Conservation (phyloP, 2,888 invertebrate genomes). For the Eugnorisma glareosa region DNA sequence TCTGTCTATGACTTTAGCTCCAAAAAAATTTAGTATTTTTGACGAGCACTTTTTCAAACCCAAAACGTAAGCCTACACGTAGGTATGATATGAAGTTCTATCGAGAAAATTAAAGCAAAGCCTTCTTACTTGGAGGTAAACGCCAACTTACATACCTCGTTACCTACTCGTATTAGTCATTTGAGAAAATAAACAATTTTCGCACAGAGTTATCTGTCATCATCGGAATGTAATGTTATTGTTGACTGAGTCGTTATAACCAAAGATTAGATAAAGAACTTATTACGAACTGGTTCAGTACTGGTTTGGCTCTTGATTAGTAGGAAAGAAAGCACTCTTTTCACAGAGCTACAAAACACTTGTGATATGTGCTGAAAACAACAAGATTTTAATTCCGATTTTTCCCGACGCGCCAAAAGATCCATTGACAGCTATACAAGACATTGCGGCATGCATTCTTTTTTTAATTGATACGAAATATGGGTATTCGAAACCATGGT, state of each 20-base stretch:
- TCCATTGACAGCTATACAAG: too few species aligned
- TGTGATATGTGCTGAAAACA: not conserved
- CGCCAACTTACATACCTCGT: not conserved
- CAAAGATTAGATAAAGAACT: slow-evolving; percentile 55
- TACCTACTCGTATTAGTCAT: slow-evolving; percentile 36
- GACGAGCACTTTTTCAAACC: too few species aligned
- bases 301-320: not conserved
- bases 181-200: slow-evolving; percentile 23
- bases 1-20: not conserved
- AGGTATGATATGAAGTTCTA: too few species aligned
- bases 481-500: not conserved
- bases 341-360: not conserved
- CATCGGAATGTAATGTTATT: slow-evolving; percentile 56
- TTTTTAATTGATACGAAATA: not conserved
- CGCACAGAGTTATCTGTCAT: slow-evolving; percentile 37
- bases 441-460: not conserved
- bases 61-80: too few species aligned
- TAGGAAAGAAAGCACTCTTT: not conserved
- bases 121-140: too few species aligned
- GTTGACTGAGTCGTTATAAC: slow-evolving; percentile 46
- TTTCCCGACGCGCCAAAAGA: not conserved
- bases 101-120: too few species aligned
- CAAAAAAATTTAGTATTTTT: too few species aligned
- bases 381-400: not conserved
- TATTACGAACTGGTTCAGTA: slow-evolving; percentile 23